Conservation (phyloP, 2,797 vertebrate species). For the Diplodus puntazzo region DNA sequence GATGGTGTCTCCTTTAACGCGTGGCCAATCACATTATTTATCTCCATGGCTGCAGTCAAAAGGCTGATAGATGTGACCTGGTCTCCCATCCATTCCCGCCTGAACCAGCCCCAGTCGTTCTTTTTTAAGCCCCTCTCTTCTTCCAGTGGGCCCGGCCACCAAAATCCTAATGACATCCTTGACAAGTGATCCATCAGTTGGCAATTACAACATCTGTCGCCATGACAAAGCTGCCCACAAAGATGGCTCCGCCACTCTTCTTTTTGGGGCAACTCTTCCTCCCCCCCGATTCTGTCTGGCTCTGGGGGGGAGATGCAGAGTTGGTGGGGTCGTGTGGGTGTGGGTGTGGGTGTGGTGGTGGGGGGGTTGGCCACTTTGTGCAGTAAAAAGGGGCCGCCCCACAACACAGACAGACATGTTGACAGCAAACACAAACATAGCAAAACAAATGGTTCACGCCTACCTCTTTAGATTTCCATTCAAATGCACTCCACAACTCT, state of each 20-base stretch:
- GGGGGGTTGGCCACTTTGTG: slow-evolving; percentile 79
- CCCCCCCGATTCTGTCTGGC: slow-evolving; percentile 82
- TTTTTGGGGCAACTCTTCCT: slow-evolving; percentile 74
- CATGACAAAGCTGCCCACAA: slow-evolving; percentile 81
- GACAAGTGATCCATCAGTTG: slow-evolving; percentile 89
- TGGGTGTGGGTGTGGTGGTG: not conserved
- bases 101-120: slow-evolving; percentile 71
- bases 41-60: slow-evolving; percentile 78
- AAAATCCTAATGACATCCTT: slow-evolving; percentile 83
- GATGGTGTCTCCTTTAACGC: slow-evolving; percentile 75
- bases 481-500: slow-evolving; percentile 88
- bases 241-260: slow-evolving; percentile 78
- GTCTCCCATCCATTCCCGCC: slow-evolving; percentile 70
- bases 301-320: slow-evolving; percentile 55
- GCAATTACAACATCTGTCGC: slow-evolving; percentile 92
- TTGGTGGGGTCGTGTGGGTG: slow-evolving; percentile 69
- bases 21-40: slow-evolving; percentile 84
- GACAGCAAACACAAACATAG: slow-evolving; percentile 92
- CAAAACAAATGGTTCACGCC: slow-evolving; percentile 92
- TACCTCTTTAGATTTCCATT: slow-evolving; percentile 91
- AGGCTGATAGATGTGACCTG: slow-evolving; percentile 80
- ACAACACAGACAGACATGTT: slow-evolving; percentile 89
- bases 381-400: slow-evolving; percentile 81
- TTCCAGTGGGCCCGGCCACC: slow-evolving; percentile 63
- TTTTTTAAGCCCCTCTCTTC: slow-evolving; percentile 79